Conservation (phyloP, 2,113 vertebrate species). For the Semicossyphus pulcher region DNA sequence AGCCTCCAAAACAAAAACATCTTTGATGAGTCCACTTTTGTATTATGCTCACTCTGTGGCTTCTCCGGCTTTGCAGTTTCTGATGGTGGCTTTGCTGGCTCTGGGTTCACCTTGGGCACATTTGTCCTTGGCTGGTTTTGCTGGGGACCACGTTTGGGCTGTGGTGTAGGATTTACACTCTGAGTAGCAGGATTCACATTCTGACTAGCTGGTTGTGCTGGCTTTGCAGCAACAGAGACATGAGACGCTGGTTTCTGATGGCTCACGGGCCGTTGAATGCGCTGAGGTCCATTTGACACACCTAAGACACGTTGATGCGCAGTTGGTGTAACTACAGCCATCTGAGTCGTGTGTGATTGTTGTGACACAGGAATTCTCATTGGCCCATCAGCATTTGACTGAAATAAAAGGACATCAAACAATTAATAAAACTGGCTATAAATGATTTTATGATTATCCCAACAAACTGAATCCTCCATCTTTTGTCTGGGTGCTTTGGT, state of each 20-base stretch:
- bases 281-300: conserved; percentile 85
- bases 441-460: not conserved
- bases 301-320: conserved; percentile 83
- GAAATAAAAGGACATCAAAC: conserved; percentile 7
- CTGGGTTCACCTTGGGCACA: conserved; percentile 54
- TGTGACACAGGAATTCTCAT: conserved; percentile 86
- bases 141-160: conserved; percentile 37
- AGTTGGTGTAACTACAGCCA: conserved; percentile 40
- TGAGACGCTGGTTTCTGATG: conserved; percentile 62
- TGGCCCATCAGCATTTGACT: conserved; percentile 82
- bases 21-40: not conserved
- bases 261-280: conserved; percentile 76
- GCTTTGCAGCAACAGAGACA: conserved; percentile 53
- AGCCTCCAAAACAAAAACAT: not conserved
- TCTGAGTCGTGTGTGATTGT: conserved; percentile 77
- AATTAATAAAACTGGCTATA: not conserved
- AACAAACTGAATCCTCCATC: not conserved
- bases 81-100: conserved; percentile 39
- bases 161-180: conserved; percentile 42
- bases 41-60: conserved; percentile 62
- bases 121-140: conserved; percentile 35
- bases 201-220: conserved; percentile 41
- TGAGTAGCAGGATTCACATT: conserved; percentile 64
- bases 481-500: not conserved
- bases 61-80: conserved; percentile 72